These are phyloP conservation scores for Gymnarchus niloticus DNA, from an alignment of 2,113 vertebrate genomes.

Conservation along the genomic window DNA sequence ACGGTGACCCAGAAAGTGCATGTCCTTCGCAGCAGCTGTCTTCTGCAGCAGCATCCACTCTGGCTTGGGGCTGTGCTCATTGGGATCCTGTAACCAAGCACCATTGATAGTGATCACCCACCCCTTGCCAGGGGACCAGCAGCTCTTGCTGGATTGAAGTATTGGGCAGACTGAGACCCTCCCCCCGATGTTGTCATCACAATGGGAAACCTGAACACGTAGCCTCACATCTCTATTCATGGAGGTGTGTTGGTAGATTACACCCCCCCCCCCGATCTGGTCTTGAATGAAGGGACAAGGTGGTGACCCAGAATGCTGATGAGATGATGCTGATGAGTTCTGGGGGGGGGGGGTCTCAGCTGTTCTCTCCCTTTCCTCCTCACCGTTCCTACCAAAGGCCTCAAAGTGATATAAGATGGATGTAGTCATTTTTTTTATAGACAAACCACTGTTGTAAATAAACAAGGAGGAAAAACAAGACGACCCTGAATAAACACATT, in stretches of 20 bases:
- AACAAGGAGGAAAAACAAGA: not conserved
- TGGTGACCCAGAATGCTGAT: not conserved
- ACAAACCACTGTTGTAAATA: not conserved
- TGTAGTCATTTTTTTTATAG: not conserved
- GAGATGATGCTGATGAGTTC: not conserved
- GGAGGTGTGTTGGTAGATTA: not conserved
- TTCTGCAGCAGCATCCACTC: not conserved
- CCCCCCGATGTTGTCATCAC: not conserved
- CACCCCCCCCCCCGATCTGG: not conserved
- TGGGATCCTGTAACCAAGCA: not conserved
- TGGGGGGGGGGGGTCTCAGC: not conserved
- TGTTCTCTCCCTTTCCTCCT: not conserved
- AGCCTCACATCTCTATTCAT: not conserved
- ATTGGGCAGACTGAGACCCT: no score
- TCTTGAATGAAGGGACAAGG: not conserved
- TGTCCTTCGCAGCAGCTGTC: not conserved
- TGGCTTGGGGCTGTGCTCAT: not conserved
- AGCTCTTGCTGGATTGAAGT: not conserved
- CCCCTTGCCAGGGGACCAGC: not conserved
- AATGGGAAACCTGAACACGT: not conserved
- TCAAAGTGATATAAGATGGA: not conserved
- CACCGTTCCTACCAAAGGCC: not conserved
- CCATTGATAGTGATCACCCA: not conserved
- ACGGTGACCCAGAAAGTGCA: not conserved
- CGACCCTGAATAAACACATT: not conserved